phyloP scores from a whole-genome alignment of 1,140 invertebrate species.

The Hydropsyche tenuis region DNA sequence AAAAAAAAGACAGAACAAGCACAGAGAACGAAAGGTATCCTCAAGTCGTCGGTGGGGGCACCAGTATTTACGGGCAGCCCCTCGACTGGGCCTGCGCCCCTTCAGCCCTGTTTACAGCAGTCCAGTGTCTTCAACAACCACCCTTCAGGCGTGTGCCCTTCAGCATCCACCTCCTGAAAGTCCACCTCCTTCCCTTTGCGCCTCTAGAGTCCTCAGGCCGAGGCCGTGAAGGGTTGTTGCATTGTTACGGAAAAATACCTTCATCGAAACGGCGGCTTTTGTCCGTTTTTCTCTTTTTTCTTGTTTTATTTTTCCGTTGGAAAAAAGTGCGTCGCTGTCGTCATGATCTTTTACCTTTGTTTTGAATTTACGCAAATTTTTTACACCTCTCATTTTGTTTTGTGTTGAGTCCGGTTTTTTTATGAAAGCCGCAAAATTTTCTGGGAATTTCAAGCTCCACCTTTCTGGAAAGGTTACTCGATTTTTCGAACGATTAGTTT shows the following conservation, averaged over 20 bases:
- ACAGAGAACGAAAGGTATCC: no score
- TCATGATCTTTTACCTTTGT: no score
- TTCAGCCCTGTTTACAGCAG: conserved; percentile 7
- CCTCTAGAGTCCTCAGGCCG: background rate
- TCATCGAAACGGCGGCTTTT: conserved; percentile 21
- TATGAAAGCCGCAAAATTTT: no score
- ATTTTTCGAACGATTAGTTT: no score
- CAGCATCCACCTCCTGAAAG: background rate
- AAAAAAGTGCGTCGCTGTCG: no score
- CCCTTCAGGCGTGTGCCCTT: background rate
- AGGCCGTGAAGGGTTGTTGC: conserved; percentile 8
- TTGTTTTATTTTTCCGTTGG: background rate
- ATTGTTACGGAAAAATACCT: conserved; percentile 38
- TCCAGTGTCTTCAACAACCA: conserved; percentile 7
- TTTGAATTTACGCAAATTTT: no score
- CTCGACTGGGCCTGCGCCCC: background rate
- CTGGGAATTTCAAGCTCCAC: no score
- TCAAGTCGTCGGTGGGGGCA: background rate
- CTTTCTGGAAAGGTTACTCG: no score
- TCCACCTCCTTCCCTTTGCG: background rate
- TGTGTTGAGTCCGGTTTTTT: no score
- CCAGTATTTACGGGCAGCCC: background rate
- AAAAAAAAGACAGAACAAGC: conserved; percentile 1
- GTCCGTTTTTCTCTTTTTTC: conserved; percentile 15
- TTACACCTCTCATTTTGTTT: no score